Evolutionary conservation across 2,888 invertebrate species (phyloP).

Genomic region (Galeopsomyia nigrocyanea): DNA sequence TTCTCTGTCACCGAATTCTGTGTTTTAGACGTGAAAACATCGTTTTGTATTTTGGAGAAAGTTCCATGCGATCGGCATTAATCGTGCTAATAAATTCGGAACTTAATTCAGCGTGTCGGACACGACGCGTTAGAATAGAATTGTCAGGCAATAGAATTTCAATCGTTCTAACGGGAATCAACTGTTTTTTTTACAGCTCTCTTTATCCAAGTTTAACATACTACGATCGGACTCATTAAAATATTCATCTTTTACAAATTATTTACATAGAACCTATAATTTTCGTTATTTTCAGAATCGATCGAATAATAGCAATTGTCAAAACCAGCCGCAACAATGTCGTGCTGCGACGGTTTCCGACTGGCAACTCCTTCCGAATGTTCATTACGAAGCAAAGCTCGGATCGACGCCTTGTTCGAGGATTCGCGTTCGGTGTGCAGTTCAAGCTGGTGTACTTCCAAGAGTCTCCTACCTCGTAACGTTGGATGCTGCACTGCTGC

Average conservation of each 20-base stretch:
- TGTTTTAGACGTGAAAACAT: not conserved
- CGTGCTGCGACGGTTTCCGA: constrained; percentile 63
- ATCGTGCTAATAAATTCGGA: no score
- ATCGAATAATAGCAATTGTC: constrained; percentile 4
- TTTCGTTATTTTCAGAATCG: no score
- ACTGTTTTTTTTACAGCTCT: no score
- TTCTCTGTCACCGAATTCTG: constrained; percentile 8
- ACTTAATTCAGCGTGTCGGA: no score
- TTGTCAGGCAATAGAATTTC: no score
- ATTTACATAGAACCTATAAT: no score
- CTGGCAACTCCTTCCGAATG: constrained; percentile 63
- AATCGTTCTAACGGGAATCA: no score
- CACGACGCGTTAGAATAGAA: no score
- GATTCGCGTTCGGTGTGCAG: constrained; percentile 72
- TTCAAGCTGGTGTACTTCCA: constrained; percentile 54
- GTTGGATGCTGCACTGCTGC: constrained; percentile 53
- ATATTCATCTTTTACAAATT: no score
- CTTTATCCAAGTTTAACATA: no score
- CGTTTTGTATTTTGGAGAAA: constrained; percentile 19
- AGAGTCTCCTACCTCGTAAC: constrained; percentile 1
- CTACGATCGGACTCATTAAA: no score
- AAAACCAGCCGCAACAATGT: constrained; percentile 51
- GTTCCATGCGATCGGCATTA: not conserved
- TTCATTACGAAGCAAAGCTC: constrained; percentile 65
- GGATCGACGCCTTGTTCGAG: constrained; percentile 88